Evolutionary conservation across 2,888 invertebrate genomes (phyloP).

Genomic region (Anarsia innoxiella): DNA sequence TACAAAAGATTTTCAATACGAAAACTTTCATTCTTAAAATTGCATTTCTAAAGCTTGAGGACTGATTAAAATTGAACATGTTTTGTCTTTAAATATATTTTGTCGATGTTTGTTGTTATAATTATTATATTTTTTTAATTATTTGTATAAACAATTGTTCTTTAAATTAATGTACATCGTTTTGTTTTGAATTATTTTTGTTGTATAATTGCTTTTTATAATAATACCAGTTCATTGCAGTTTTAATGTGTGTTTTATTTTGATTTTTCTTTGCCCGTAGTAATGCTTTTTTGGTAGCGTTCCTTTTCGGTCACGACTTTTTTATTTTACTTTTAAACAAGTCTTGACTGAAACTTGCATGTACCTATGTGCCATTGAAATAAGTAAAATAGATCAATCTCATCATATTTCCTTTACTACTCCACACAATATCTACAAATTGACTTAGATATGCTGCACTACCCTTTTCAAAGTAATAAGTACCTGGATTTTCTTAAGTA

Average conservation of each 20-base stretch:
- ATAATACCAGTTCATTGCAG: slow-evolving; percentile 84
- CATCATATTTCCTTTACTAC: too few relatives aligned
- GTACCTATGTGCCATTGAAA: slow-evolving; percentile 68
- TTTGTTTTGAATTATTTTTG: slow-evolving; percentile 85
- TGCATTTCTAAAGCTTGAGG: slow-evolving; percentile 72
- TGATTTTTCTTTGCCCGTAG: slow-evolving; percentile 54
- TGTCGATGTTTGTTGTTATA: slow-evolving; percentile 77
- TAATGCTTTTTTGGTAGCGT: slow-evolving; percentile 49
- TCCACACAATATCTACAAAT: too few relatives aligned
- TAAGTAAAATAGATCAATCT: too few relatives aligned
- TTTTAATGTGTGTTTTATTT: slow-evolving; percentile 79
- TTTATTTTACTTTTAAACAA: slow-evolving; percentile 38
- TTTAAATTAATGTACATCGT: slow-evolving; percentile 86
- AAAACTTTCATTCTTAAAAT: slow-evolving; percentile 67
- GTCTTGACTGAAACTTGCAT: slow-evolving; percentile 37
- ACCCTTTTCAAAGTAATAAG: too few relatives aligned
- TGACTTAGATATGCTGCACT: too few relatives aligned
- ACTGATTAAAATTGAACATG: slow-evolving; percentile 72
- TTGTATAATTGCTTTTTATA: slow-evolving; percentile 84
- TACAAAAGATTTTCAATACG: slow-evolving; percentile 48
- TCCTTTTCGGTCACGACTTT: slow-evolving; percentile 34
- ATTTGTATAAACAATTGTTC: slow-evolving; percentile 83
- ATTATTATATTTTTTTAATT: slow-evolving; percentile 79
- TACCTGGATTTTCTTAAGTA: too few relatives aligned
- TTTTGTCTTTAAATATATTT: slow-evolving; percentile 75